Evolutionary conservation across 2,113 vertebrate species (phyloP).

Genomic region (Pterocles gutturalis): DNA sequence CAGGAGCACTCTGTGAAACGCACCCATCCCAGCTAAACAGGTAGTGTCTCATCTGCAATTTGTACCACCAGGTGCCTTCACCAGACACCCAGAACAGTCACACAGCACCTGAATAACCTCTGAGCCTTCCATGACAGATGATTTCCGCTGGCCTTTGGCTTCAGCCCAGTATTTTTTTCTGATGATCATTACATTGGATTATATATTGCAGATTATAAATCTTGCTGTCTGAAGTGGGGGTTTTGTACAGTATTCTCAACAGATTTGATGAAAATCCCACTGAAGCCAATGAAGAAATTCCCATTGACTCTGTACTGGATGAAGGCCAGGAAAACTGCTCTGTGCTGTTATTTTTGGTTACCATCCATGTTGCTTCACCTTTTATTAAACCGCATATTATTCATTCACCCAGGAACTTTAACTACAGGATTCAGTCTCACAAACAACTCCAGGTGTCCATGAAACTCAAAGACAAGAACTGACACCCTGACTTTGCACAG

Average conservation of each 20-base stretch:
- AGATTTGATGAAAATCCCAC: neutral
- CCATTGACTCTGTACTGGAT: neutral
- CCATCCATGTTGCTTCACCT: slow-evolving; percentile 20
- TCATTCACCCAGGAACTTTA: slow-evolving; percentile 31
- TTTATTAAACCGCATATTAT: slow-evolving; percentile 19
- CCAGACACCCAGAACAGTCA: neutral
- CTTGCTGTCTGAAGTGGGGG: neutral
- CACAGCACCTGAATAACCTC: neutral
- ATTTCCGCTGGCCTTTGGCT: neutral
- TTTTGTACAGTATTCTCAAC: neutral
- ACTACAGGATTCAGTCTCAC: neutral
- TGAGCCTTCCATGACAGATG: neutral
- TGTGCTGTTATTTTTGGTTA: slow-evolving; percentile 16
- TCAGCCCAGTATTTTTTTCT: neutral
- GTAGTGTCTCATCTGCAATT: accelerated
- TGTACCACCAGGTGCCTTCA: neutral
- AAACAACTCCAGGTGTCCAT: slow-evolving; percentile 10
- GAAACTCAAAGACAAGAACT: neutral
- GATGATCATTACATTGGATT: neutral
- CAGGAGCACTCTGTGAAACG: neutral
- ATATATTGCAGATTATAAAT: neutral
- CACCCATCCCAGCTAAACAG: neutral
- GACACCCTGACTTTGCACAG: neutral
- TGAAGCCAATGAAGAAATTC: neutral
- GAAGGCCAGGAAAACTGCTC: neutral